Base-by-base conservation (phyloP, 2,888 invertebrate genomes). In the Trichogramma dendrolimi region DNA sequence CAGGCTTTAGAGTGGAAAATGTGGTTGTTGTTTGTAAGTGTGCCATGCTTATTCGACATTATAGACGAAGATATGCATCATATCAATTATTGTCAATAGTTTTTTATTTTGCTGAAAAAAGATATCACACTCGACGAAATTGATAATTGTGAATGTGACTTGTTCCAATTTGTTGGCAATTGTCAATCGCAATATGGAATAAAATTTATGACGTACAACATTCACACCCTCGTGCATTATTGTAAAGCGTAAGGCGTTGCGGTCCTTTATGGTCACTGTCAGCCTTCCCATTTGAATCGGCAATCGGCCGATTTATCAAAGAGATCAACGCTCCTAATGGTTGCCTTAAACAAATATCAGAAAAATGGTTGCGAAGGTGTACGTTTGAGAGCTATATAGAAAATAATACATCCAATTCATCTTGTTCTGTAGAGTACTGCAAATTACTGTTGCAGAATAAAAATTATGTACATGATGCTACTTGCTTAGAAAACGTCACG, bases 201-300 rank as follows among this genome's bases (percentile, higher is more conserved):
- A 48, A 11, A 48, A 11, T 61, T 63, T 27, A 64, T 67, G 63
- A 69, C 68, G 6, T 69, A 66, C 57, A 68, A 66, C 60, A 40
- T 67, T 38, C 67, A 65, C 55, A 11, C 57, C 46, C 51, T 61
- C 6, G 27, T 14, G 61, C 69, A 69, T 47, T 48, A 63, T 14
- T 48, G 55, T 47, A 66, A 49, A 47, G 61, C 14, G 66, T 68
- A n/a, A 55, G 63, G 41, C 38, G 55, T 51, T 61, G 62, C 57
- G 68, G 64, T 42, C 67, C 67, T 51, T 62, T 67, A 42, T 68
- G 66, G 63, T 53, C 65, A 10, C 64, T 52, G 11, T 65, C 65
- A 11, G 61, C 67, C 38, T 67, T 62, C 57, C 61, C 64, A 11
- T 62, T 59, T 61, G 67, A 67, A 59, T 64, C 61, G 54, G 58